Evolutionary conservation across 2,113 vertebrate species (phyloP).

Genomic region (Trichechus manatus): DNA sequence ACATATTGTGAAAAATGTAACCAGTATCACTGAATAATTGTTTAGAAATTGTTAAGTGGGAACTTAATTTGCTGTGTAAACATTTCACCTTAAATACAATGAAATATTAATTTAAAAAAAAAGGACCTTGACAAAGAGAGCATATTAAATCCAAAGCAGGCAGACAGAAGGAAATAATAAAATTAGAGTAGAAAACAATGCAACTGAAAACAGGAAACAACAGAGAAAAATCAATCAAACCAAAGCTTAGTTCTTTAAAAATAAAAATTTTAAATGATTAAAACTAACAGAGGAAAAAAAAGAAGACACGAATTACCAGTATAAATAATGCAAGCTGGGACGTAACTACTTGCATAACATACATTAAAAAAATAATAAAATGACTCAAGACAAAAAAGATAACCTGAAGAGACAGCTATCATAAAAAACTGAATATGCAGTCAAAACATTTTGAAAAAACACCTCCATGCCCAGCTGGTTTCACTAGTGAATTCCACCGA

Average conservation of each 20-base stretch:
- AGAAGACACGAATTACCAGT: background rate
- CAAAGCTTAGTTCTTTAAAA: background rate
- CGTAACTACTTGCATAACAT: background rate
- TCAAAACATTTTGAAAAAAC: background rate
- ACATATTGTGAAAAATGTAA: too few species aligned
- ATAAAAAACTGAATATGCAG: background rate
- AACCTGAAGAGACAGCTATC: background rate
- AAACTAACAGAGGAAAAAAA: background rate
- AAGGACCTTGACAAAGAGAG: background rate
- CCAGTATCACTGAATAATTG: too few species aligned
- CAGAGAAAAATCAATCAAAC: background rate
- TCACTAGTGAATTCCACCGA: background rate
- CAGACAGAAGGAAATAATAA: background rate
- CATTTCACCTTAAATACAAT: background rate
- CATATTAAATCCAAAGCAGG: background rate
- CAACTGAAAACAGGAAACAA: background rate
- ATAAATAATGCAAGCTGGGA: background rate
- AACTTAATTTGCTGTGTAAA: too few species aligned
- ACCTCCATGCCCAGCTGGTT: background rate
- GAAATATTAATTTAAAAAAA: background rate
- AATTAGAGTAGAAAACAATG: background rate
- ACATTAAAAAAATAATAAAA: background rate
- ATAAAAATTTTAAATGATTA: background rate
- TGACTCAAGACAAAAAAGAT: background rate
- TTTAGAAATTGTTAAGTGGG: too few species aligned